Conservation (phyloP, 2,797 vertebrate genomes). For the Muscicapa striata region DNA sequence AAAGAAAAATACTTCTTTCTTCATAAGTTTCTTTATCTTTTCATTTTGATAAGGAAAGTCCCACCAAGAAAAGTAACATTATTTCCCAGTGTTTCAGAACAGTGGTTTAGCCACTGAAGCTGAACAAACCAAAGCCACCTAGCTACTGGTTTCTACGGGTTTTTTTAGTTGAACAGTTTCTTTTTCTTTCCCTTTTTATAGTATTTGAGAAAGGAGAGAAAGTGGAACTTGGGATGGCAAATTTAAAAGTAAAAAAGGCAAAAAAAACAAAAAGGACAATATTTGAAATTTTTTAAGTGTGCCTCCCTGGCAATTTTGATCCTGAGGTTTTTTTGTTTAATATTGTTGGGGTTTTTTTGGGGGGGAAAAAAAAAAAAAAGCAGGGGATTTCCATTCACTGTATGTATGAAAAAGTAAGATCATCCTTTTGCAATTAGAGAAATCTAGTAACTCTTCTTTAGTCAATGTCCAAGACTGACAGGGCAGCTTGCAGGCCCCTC, state of each 20-base stretch:
- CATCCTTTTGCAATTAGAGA: background rate
- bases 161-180: background rate
- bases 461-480: background rate
- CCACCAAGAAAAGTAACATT: background rate
- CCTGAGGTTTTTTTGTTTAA: background rate
- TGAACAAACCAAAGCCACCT: background rate
- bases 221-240: background rate
- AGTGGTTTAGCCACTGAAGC: background rate
- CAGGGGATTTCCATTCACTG: background rate
- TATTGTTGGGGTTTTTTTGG: background rate
- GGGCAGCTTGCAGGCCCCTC: background rate
- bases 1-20: background rate
- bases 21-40: background rate
- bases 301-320: background rate
- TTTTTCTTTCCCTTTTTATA: background rate
- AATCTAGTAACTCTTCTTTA: background rate
- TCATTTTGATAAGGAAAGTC: background rate
- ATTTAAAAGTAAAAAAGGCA: background rate
- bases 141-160: background rate
- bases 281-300: background rate
- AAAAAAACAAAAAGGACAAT: background rate
- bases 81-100: background rate
- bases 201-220: background rate
- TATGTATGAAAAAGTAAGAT: background rate
- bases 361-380: rapidly evolving